Percentiles rank a stretch among this genome's conserved stretches.
phyloP scores from a whole-genome alignment of 2,797 vertebrate genomes.

The Neostethus bicornis region DNA sequence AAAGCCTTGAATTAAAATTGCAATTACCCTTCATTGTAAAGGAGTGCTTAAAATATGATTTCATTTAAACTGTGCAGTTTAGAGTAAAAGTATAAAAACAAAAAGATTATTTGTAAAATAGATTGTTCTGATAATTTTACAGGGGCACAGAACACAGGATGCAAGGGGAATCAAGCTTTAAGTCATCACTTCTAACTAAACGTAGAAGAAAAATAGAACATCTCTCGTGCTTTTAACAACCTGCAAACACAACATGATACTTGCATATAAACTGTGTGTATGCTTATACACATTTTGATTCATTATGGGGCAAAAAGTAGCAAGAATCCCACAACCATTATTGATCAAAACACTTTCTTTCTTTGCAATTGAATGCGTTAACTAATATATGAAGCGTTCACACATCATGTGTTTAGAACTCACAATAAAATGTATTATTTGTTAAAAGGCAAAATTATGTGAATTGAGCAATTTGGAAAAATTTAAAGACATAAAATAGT shows the following conservation, averaged over 20 bases:
- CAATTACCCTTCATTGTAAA: constrained; percentile 38
- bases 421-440: constrained; percentile 23
- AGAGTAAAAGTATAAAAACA: constrained; percentile 36
- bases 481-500: constrained; percentile 34
- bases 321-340: constrained; percentile 34
- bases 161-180: constrained; percentile 20
- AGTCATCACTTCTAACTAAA: constrained; percentile 1
- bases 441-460: constrained; percentile 39
- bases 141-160: constrained; percentile 46
- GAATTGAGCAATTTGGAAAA: constrained; percentile 30
- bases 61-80: constrained; percentile 56
- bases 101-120: constrained; percentile 43
- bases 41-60: constrained; percentile 36
- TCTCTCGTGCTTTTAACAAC: constrained; percentile 30
- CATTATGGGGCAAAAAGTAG: constrained; percentile 40
- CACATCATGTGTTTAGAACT: constrained; percentile 16
- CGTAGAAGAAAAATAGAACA: constrained; percentile 9
- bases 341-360: constrained; percentile 24
- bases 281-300: constrained; percentile 53
- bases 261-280: constrained; percentile 61
- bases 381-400: constrained; percentile 10
- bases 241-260: constrained; percentile 50
- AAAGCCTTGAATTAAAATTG: constrained; percentile 52
- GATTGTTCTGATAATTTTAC: constrained; percentile 36
- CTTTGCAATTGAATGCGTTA: constrained; percentile 27